Percentiles rank a stretch among this genome's conserved stretches.
These are phyloP conservation scores for Byasa hedistus DNA, from an alignment of 2,888 invertebrate species.

Conservation along the genomic window DNA sequence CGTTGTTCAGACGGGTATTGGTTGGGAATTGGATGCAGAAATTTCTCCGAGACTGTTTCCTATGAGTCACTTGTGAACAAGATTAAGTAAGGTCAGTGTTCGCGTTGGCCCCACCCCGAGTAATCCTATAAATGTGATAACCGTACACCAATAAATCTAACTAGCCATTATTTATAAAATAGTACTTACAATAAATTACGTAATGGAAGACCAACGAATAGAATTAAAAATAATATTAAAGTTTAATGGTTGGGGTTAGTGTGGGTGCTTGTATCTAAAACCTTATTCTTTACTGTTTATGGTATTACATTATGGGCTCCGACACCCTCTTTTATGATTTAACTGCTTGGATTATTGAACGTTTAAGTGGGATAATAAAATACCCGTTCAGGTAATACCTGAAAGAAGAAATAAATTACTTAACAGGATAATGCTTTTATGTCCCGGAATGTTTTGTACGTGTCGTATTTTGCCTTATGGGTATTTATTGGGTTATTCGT, in stretches of 20 bases:
- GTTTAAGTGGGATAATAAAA: slow-evolving; percentile 76
- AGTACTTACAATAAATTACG: neutral
- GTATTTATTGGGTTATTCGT: slow-evolving; percentile 79
- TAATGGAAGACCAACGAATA: neutral
- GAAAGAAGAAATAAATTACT: slow-evolving; percentile 77
- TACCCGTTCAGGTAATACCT: slow-evolving; percentile 70
- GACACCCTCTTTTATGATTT: slow-evolving; percentile 69
- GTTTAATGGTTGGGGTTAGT: slow-evolving; percentile 43
- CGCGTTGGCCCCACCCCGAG: slow-evolving; percentile 13
- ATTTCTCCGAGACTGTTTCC: slow-evolving; percentile 58
- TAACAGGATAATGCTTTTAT: slow-evolving; percentile 78
- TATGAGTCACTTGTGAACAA: slow-evolving; percentile 59
- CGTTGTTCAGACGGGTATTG: slow-evolving; percentile 31
- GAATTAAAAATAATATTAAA: slow-evolving; percentile 58
- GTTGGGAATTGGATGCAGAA: slow-evolving; percentile 50
- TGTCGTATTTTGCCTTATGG: slow-evolving; percentile 74
- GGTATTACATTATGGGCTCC: slow-evolving; percentile 64
- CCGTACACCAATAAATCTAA: neutral
- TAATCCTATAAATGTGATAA: slow-evolving; percentile 1
- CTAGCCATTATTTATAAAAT: neutral
- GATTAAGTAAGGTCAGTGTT: slow-evolving; percentile 53
- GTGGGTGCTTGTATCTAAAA: slow-evolving; percentile 61
- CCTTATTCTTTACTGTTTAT: slow-evolving; percentile 64
- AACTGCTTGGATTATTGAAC: slow-evolving; percentile 73
- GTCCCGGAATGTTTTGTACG: slow-evolving; percentile 74